phyloP scores from a whole-genome alignment of 2,888 invertebrate genomes.

The Eucera pruinosa region DNA sequence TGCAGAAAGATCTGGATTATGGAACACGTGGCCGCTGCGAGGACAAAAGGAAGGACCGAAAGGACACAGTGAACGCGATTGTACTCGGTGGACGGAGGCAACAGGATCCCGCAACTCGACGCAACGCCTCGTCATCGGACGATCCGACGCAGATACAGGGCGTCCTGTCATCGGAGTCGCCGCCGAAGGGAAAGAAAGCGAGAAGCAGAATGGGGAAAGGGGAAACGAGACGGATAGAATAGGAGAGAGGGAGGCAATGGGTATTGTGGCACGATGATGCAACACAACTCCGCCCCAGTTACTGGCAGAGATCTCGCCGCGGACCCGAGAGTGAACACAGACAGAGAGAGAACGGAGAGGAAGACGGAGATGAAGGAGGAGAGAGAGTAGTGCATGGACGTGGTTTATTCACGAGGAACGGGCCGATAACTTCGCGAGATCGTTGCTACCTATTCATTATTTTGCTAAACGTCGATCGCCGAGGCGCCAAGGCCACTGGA shows the following conservation, averaged over 20 bases:
- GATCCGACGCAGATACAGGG: slow-evolving; percentile 53
- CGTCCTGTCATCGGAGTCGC: slow-evolving; percentile 49
- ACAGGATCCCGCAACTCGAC: slow-evolving; percentile 45
- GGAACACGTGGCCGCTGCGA: slow-evolving; percentile 8
- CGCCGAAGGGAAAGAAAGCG: neutral
- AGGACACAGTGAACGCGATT: slow-evolving; percentile 37
- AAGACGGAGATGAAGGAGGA: slow-evolving; percentile 33
- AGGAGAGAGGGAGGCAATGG: slow-evolving; percentile 50
- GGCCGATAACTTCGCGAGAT: slow-evolving; percentile 70
- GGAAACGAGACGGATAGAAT: slow-evolving; percentile 4
- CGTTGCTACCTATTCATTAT: slow-evolving; percentile 75
- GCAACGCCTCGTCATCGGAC: slow-evolving; percentile 63
- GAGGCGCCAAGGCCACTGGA: slow-evolving; percentile 68
- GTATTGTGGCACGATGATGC: slow-evolving; percentile 71
- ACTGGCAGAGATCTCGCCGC: slow-evolving; percentile 70
- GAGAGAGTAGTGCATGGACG: slow-evolving; percentile 51
- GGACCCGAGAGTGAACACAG: slow-evolving; percentile 45
- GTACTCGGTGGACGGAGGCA: slow-evolving; percentile 35
- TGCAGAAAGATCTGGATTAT: neutral
- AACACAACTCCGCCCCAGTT: slow-evolving; percentile 78
- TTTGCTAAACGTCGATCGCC: slow-evolving; percentile 72
- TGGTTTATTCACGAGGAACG: slow-evolving; percentile 66
- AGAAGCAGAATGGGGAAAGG: too few species aligned
- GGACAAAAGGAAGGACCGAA: slow-evolving; percentile 24
- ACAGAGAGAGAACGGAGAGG: slow-evolving; percentile 38